Percentiles rank a stretch among this genome's conserved stretches.
phyloP scores from a whole-genome alignment of 2,113 vertebrate genomes.

The Edolisoma coerulescens region DNA sequence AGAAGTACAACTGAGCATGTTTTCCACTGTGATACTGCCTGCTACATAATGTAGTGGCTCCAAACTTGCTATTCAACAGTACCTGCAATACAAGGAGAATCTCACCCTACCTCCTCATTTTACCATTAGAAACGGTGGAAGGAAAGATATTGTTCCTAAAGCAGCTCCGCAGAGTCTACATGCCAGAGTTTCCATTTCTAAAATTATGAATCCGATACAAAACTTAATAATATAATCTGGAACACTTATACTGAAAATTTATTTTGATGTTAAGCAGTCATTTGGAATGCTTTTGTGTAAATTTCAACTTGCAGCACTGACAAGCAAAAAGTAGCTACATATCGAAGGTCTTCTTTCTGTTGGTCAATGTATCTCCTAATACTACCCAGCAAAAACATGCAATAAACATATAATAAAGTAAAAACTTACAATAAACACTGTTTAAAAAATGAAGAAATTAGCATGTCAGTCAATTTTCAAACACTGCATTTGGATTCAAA shows the following conservation, averaged over 20 bases:
- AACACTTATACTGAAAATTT: not conserved
- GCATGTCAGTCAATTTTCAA: not conserved
- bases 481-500: not conserved
- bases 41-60: rapidly evolving
- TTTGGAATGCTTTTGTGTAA: not conserved
- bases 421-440: not conserved
- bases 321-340: not conserved
- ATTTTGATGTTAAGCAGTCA: not conserved
- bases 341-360: rapidly evolving
- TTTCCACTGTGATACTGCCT: not conserved
- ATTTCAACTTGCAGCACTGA: not conserved
- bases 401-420: not conserved
- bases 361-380: not conserved
- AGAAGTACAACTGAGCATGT: rapidly evolving
- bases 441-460: not conserved
- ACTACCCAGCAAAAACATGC: not conserved
- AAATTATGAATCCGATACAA: not conserved
- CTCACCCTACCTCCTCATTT: not conserved
- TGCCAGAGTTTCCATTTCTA: not conserved
- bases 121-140: not conserved
- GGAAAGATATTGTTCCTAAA: not conserved
- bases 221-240: not conserved
- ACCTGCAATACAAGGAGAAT: not conserved
- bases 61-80: not conserved
- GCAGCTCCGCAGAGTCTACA: not conserved